Conservation (phyloP, 2,113 vertebrate species). For the Geococcyx californianus region DNA sequence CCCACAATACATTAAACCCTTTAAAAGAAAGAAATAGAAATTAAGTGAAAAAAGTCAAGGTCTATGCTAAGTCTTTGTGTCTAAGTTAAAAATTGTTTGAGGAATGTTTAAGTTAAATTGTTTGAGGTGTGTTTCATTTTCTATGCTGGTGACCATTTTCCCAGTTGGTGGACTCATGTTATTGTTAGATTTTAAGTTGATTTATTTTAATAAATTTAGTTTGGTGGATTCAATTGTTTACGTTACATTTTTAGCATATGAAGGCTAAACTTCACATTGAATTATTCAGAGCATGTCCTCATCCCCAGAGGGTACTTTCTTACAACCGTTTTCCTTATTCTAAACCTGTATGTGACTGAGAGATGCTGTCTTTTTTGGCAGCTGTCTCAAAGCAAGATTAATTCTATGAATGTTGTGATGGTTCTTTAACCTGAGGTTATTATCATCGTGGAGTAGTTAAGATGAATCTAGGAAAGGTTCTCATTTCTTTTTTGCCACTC, state of each 20-base stretch:
- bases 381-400: neutral
- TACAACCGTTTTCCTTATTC: neutral
- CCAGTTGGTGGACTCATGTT: fast-evolving
- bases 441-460: neutral
- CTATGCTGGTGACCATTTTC: neutral
- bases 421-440: neutral
- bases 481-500: neutral
- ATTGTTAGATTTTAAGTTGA: neutral
- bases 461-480: neutral
- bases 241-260: fast-evolving
- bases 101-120: neutral
- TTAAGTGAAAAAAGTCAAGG: neutral
- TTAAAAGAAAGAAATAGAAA: neutral
- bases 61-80: fast-evolving
- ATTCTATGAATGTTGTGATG: neutral
- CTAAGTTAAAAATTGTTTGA: neutral
- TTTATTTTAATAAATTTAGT: neutral
- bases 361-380: neutral
- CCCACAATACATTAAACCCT: neutral
- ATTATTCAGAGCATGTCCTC: neutral
- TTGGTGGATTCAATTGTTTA: neutral
- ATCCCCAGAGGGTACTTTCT: neutral
- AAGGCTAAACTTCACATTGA: neutral
- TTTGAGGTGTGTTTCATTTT: neutral
- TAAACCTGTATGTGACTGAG: neutral